Evolutionary conservation across 2,888 invertebrate species (phyloP).

Genomic region (Dusona sp.): DNA sequence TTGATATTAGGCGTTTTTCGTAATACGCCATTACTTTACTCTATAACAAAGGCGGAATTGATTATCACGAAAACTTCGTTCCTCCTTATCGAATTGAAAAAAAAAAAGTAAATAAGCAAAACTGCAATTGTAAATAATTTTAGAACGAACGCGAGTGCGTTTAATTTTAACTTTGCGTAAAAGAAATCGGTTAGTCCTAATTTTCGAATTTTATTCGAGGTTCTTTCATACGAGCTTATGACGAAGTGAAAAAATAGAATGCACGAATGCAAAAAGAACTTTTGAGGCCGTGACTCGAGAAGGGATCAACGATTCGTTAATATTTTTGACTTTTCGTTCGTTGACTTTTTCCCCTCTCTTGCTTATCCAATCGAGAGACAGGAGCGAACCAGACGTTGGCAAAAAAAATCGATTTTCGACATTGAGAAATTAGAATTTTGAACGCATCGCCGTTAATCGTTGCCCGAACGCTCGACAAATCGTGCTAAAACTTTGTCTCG

Average conservation of each 20-base stretch:
- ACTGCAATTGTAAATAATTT: slow-evolving; percentile 24
- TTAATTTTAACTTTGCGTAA: slow-evolving; percentile 14
- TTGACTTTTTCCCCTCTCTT: slow-evolving; percentile 17
- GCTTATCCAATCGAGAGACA: not conserved
- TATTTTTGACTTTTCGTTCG: slow-evolving; percentile 31
- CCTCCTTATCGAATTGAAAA: slow-evolving; percentile 21
- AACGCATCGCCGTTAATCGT: slow-evolving; percentile 11
- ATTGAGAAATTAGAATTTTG: too few relatives aligned
- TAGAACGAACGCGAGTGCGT: not conserved
- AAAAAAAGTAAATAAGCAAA: slow-evolving; percentile 7
- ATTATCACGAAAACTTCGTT: slow-evolving; percentile 6
- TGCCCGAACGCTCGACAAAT: slow-evolving; percentile 5
- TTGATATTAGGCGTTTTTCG: slow-evolving; percentile 22
- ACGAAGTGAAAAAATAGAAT: slow-evolving; percentile 31
- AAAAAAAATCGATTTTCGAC: not conserved
- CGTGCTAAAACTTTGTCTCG: not conserved
- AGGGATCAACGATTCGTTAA: slow-evolving; percentile 49
- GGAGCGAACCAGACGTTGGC: not conserved
- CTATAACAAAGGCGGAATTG: slow-evolving; percentile 19
- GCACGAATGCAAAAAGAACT: not conserved
- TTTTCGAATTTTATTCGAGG: slow-evolving; percentile 60
- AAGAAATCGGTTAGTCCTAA: slow-evolving; percentile 15
- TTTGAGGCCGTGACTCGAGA: slow-evolving; percentile 21
- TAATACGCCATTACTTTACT: not conserved
- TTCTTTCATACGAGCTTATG: slow-evolving; percentile 65